Evolutionary conservation across 2,797 vertebrate genomes (phyloP).

Genomic region (Platalea minor): DNA sequence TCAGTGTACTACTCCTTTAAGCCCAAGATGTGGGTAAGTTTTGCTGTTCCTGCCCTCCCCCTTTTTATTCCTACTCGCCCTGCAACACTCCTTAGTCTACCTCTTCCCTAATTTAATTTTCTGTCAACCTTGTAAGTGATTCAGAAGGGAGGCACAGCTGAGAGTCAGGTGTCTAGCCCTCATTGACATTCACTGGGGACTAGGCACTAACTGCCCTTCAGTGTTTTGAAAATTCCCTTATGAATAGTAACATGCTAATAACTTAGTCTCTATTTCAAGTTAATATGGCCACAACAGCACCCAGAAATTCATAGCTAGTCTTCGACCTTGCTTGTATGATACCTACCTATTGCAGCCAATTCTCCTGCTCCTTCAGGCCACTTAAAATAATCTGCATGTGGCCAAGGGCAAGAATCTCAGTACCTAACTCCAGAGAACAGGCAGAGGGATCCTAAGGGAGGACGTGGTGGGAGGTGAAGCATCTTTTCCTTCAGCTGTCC

Average conservation of each 20-base stretch:
- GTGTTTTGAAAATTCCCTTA: not conserved
- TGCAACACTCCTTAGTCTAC: not conserved
- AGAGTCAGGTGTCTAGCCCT: not conserved
- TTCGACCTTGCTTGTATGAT: not conserved
- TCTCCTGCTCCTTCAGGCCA: not conserved
- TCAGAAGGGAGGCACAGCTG: not conserved
- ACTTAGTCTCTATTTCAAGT: not conserved
- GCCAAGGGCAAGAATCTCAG: not conserved
- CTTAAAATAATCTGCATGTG: not conserved
- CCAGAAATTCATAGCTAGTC: not conserved
- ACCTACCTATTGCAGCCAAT: not conserved
- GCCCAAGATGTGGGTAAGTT: constrained; percentile 17
- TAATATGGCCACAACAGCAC: not conserved
- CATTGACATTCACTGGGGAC: not conserved
- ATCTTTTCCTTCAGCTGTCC: not conserved
- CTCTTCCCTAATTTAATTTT: not conserved
- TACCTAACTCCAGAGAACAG: not conserved
- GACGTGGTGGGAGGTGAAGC: not conserved
- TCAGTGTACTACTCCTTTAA: not conserved
- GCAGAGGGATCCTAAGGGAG: not conserved
- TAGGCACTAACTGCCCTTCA: not conserved
- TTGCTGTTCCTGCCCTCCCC: constrained; percentile 18
- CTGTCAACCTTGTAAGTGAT: not conserved
- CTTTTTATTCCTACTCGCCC: not conserved
- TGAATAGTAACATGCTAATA: not conserved